Evolutionary conservation across 2,113 vertebrate genomes (phyloP).

Genomic region (Casuarius casuarius): DNA sequence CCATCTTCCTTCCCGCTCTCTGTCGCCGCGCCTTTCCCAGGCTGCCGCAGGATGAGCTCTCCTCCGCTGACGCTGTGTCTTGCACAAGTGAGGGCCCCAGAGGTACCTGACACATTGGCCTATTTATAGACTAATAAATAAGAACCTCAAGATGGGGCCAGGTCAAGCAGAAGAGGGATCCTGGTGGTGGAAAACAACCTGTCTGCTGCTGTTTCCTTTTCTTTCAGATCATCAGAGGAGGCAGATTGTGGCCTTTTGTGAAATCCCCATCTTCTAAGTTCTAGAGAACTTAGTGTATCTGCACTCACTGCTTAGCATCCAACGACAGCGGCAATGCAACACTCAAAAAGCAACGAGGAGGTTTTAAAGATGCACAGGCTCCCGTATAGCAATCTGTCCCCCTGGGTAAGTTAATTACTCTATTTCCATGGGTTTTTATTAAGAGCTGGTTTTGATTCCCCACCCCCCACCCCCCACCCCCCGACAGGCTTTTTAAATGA

Average conservation of each 20-base stretch:
- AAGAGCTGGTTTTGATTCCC: not conserved
- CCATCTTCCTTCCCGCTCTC: not conserved
- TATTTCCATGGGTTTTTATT: not conserved
- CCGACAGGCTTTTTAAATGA: not conserved
- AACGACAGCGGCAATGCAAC: rapidly evolving
- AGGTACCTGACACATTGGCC: not conserved
- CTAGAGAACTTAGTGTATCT: not conserved
- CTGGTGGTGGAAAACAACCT: not conserved
- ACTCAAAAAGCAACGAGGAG: not conserved
- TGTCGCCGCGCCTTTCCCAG: not conserved
- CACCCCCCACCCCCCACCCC: rapidly evolving
- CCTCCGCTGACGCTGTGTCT: not conserved
- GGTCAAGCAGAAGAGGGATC: not conserved
- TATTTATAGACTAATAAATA: constrained; percentile 26
- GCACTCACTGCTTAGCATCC: not conserved
- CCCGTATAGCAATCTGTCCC: not conserved
- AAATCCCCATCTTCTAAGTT: not conserved
- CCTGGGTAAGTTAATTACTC: not conserved
- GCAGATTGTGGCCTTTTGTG: rapidly evolving
- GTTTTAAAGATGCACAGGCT: not conserved
- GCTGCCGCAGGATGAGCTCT: not conserved
- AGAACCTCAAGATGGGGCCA: not conserved
- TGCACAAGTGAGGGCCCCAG: constrained; percentile 20
- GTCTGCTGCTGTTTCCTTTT: not conserved
- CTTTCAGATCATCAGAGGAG: not conserved